These are phyloP conservation scores for Microctenopoma stevenorrisi DNA, from an alignment of 2,797 vertebrate genomes.

Conservation along the genomic window DNA sequence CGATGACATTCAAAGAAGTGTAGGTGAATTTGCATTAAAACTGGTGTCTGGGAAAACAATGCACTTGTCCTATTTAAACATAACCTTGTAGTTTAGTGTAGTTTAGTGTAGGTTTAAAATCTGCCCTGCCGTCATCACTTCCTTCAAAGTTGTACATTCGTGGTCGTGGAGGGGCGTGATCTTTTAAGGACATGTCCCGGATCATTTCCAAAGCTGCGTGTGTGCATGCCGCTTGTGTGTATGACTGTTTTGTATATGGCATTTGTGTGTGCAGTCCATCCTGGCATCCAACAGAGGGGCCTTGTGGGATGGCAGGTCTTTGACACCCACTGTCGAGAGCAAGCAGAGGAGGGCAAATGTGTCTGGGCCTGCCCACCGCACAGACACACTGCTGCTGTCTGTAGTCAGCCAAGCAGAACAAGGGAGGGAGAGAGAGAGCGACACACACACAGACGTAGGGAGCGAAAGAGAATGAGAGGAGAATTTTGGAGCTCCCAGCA, in stretches of 20 bases:
- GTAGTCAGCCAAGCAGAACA: constrained; percentile 75
- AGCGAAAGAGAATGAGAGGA: constrained; percentile 40
- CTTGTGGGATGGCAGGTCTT: constrained; percentile 79
- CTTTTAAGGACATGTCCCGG: constrained; percentile 3
- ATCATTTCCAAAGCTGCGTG: constrained; percentile 13
- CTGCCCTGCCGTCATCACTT: neutral
- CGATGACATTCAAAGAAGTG: neutral
- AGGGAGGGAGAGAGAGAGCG: constrained; percentile 48
- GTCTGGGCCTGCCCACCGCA: constrained; percentile 76
- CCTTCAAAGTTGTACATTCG: constrained; percentile 6
- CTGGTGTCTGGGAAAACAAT: neutral
- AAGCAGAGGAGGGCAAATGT: constrained; percentile 73
- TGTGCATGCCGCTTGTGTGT: constrained; percentile 7
- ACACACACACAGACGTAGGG: constrained; percentile 9
- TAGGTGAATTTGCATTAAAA: too few species aligned
- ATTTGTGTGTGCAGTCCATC: constrained; percentile 50
- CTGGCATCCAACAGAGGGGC: constrained; percentile 70
- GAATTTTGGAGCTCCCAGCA: constrained; percentile 54
- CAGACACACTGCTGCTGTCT: constrained; percentile 79
- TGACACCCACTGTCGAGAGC: constrained; percentile 77
- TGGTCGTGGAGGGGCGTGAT: neutral
- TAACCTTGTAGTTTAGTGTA: neutral
- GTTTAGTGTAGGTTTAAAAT: neutral
- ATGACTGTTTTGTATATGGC: constrained; percentile 28
- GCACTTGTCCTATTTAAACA: neutral